Evolutionary conservation across 1,140 invertebrate species (phyloP).

Genomic region (Habropoda laboriosa): DNA sequence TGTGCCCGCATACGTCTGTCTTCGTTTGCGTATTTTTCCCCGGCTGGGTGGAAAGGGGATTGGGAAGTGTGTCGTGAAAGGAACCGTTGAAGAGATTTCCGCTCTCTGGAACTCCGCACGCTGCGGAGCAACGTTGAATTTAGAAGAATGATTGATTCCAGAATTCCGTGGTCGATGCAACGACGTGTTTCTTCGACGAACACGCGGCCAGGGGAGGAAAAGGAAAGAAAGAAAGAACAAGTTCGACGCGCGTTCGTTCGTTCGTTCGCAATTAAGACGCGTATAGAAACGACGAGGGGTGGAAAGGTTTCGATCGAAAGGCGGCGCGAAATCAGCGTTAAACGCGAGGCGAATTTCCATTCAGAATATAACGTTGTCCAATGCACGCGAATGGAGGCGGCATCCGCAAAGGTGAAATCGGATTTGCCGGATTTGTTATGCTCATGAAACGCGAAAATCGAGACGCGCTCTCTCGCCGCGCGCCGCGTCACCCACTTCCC

Average conservation of each 20-base stretch:
- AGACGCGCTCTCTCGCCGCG: neutral
- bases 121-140: slow-evolving; percentile 51
- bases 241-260: neutral
- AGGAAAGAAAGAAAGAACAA: neutral
- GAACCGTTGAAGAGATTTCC: slow-evolving; percentile 62
- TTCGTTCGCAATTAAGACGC: slow-evolving; percentile 41
- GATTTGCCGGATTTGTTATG: slow-evolving; percentile 46
- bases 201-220: no score
- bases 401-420: slow-evolving; percentile 37
- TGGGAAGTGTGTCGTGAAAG: slow-evolving; percentile 60
- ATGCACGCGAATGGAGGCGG: neutral
- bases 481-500: slow-evolving; percentile 8
- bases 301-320: neutral
- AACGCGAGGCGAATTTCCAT: slow-evolving; percentile 30
- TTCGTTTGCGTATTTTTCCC: slow-evolving; percentile 63
- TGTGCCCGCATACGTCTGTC: slow-evolving; percentile 50
- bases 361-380: slow-evolving; percentile 39
- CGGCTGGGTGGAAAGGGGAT: slow-evolving; percentile 51
- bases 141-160: slow-evolving; percentile 58
- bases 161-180: slow-evolving; percentile 49
- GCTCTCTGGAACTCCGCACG: no score
- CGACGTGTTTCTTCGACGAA: slow-evolving; percentile 26
- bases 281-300: neutral
- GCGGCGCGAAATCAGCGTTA: slow-evolving; percentile 15
- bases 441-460: slow-evolving; percentile 46